Evolutionary conservation across 2,888 invertebrate species (phyloP).

Genomic region (Napeogenes inachia): DNA sequence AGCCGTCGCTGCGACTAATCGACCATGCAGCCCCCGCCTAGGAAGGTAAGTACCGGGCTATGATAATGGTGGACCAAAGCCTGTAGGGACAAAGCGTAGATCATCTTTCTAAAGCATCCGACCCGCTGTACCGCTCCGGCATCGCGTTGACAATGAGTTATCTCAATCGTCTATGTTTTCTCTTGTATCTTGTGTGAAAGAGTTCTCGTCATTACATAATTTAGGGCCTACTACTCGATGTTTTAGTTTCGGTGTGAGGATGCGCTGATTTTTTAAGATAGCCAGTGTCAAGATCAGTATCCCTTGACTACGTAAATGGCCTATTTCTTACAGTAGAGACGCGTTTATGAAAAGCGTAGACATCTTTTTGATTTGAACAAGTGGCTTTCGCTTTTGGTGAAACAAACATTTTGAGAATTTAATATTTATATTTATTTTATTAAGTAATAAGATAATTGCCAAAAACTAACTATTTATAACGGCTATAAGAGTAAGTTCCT

Average conservation of each 20-base stretch:
- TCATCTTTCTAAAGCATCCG: neutral
- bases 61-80: neutral
- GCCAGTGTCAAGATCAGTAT: conserved; percentile 16
- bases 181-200: conserved; percentile 11
- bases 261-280: conserved; percentile 5
- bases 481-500: too few relatives aligned
- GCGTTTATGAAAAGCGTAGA: conserved; percentile 8
- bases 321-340: conserved; percentile 14
- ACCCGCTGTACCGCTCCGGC: conserved; percentile 13
- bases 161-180: conserved; percentile 17
- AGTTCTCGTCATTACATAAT: conserved; percentile 19
- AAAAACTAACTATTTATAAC: too few relatives aligned
- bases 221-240: neutral
- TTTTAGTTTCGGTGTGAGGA: neutral
- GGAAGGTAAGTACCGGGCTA: conserved; percentile 82
- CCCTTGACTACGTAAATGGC: conserved; percentile 26
- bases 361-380: conserved; percentile 2
- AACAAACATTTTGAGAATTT: neutral
- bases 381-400: neutral
- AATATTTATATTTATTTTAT: neutral
- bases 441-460: neutral
- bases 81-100: neutral
- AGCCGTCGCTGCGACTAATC: conserved; percentile 40
- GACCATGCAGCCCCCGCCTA: conserved; percentile 90
- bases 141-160: conserved; percentile 24